These are phyloP conservation scores for Dioctria rufipes DNA, from an alignment of 2,888 invertebrate genomes.

Conservation along the genomic window DNA sequence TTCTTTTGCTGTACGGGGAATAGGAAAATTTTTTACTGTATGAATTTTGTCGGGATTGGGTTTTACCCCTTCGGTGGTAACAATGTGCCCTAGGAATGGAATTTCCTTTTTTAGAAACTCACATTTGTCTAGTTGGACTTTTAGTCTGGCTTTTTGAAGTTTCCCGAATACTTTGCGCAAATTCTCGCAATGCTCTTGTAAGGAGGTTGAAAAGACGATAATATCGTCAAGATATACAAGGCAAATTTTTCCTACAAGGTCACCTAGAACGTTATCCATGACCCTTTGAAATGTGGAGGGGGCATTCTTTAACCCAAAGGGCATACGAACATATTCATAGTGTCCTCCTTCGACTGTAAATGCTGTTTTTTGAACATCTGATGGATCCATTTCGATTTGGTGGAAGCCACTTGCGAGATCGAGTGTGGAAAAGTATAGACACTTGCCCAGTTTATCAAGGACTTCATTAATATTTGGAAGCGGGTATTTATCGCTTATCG, in stretches of 20 bases:
- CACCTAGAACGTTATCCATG: neutral
- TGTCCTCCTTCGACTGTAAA: constrained; percentile 53
- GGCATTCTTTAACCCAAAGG: constrained; percentile 43
- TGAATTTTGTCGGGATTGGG: constrained; percentile 65
- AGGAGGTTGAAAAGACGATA: constrained; percentile 59
- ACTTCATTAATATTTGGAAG: constrained; percentile 66
- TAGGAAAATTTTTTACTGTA: constrained; percentile 61
- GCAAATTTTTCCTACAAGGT: constrained; percentile 55
- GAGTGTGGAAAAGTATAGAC: constrained; percentile 65
- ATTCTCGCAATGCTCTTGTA: constrained; percentile 61
- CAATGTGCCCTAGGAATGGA: constrained; percentile 64
- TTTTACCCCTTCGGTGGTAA: constrained; percentile 64
- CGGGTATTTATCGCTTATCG: constrained; percentile 65
- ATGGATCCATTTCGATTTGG: constrained; percentile 61
- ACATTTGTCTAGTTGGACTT: constrained; percentile 62
- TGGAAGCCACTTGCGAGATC: constrained; percentile 63
- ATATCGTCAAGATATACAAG: constrained; percentile 64
- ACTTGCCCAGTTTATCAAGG: constrained; percentile 65
- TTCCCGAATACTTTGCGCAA: constrained; percentile 60
- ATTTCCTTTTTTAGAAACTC: constrained; percentile 62
- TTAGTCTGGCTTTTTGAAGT: constrained; percentile 57
- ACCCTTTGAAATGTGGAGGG: constrained; percentile 30
- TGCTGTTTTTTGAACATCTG: constrained; percentile 55
- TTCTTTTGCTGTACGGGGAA: constrained; percentile 62
- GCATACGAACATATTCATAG: constrained; percentile 50